Evolutionary conservation across 1,140 invertebrate species (phyloP), one percentile per base, ranked within the genome.

Genomic region (Drosophila guanche): DNA sequence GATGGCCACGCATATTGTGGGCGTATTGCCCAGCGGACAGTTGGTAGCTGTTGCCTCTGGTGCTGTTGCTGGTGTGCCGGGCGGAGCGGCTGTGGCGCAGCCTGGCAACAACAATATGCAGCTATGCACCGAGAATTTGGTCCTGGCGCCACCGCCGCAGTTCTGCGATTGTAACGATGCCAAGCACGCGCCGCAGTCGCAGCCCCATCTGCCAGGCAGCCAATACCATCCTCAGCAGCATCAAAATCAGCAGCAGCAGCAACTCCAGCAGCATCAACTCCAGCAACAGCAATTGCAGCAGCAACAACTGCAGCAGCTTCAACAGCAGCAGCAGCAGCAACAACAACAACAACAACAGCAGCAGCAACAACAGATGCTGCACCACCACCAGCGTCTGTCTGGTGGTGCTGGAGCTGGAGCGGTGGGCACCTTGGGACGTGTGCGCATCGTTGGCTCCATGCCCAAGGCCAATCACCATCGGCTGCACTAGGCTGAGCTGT

Each of bases 61-160:
- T 50, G 72, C 76, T 71, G 73, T 74, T 71, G 76, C 68, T 62
- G 65, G 71, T 60, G 76, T 65, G 45, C 65, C 63, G 73, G 66
- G 72, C 50, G 66, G 66, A 20, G 74, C 69, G 55, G 66, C 70
- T 76, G 89, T 70, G 53, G 58, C 77, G 69, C 84, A 83, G 71
- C 62, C 73, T 45, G 73, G 84, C 74, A 89, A 77, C 69, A 90
- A 90, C 74, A 90, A 81, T 66, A 20, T 90, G 75, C 86, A 90
- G 60, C 74, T 90, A 57, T 77, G 86, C 68, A 92, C 92, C 41
- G 94, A 94, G 56, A 94, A 95, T 57, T 92, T 95, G 22, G 95
- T 95, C 55, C 92, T 96, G 3, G 95, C 95, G 7, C 95, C 95
- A n/a, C 95, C 95, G n/a, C 95, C 95, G 5, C 95, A 96, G 86